Evolutionary conservation across 1,140 invertebrate genomes (phyloP), one percentile per base, ranked within the genome.

Genomic region (Brachionus rotundiformis): DNA sequence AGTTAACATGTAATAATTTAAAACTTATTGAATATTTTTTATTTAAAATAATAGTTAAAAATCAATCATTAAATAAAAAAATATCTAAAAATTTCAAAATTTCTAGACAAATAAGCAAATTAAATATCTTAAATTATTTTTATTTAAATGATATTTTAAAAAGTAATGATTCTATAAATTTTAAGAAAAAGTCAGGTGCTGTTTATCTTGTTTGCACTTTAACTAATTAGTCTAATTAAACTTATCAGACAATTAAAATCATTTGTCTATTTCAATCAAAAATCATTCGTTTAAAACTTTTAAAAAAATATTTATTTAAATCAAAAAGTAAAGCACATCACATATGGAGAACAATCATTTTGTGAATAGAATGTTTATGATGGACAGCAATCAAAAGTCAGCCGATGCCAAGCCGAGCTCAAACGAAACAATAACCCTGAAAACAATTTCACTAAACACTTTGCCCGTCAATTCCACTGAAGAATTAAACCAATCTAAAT

Each of bases 371-470:
- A 10, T 36, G n/a, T 68, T 68, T 8, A 33, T n/a, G 13, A 19
- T 36, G 63, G 63, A 68, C 3, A 33, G 8, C 11, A 33, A 33
- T 10, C 63, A 31, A 36, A 36, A 63, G 16, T 23, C 61, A 31
- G 29, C 2, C 7, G 29, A 68, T 36, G 16, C n/a, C 8, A 33
- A 36, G 33, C 31, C 29, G 2, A 68, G 36, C 11, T 3, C 63
- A 31, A 63, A 6, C 16, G 63, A 68, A 68, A 68, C 63, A 68
- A 68, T 68, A 31, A 68, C 63, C 7, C 16, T 68, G 10, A 68
- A 68, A 68, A 68, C 63, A 36, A 68, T 68, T 36, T 68, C 63
- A 7, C 16, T 68, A 33, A 68, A 68, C 63, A 68, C 63, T 68
- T 33, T 68, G 29, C 63, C 63, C 16, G 27, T 36, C 36, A 33